Evolutionary conservation across 2,113 vertebrate species (phyloP).

Genomic region (Alligator mississippiensis): DNA sequence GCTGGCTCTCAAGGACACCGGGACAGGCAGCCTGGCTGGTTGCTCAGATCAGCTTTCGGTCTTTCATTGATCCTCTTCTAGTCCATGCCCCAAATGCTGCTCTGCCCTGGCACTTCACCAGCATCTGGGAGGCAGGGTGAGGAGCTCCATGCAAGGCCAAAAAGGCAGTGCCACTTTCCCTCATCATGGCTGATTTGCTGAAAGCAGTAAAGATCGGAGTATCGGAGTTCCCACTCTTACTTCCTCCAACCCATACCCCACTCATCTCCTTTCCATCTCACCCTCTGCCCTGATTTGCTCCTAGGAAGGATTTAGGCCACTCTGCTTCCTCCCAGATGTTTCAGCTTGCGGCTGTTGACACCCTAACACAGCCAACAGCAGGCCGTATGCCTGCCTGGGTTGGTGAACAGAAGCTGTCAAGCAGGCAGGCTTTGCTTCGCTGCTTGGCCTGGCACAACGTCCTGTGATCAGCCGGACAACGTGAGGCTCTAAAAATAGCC

Average conservation of each 20-base stretch:
- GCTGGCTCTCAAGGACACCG: too few species aligned
- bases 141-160: not conserved
- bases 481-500: not conserved
- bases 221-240: too few species aligned
- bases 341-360: not conserved
- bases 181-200: not conserved
- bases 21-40: not conserved
- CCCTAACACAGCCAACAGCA: not conserved
- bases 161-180: not conserved
- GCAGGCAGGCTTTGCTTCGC: not conserved
- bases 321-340: not conserved
- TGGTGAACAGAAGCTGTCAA: not conserved
- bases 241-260: too few species aligned
- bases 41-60: not conserved
- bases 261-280: too few species aligned
- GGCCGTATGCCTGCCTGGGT: not conserved
- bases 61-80: not conserved
- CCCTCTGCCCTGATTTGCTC: not conserved
- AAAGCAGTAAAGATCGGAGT: not conserved
- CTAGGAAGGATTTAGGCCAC: not conserved
- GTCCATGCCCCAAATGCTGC: not conserved
- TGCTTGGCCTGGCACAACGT: not conserved
- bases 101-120: accelerated
- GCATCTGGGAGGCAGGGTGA: not conserved
- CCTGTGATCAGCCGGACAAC: not conserved